Evolutionary conservation across 2,113 vertebrate genomes (phyloP).

Genomic region (Trogon melanurus): DNA sequence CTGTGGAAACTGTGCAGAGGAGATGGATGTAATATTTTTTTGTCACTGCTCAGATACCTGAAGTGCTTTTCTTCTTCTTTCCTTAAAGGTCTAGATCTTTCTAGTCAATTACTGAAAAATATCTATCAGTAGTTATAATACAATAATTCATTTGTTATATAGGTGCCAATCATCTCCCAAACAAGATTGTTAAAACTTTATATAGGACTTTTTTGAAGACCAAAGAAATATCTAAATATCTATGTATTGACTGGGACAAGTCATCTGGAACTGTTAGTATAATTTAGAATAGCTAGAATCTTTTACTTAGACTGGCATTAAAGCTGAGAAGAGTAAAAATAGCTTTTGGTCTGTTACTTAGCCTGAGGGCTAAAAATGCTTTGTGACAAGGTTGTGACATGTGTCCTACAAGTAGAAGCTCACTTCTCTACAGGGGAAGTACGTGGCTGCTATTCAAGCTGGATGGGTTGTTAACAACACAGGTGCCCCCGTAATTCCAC

Average conservation of each 20-base stretch:
- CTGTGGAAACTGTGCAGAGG: background rate
- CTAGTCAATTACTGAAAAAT: background rate
- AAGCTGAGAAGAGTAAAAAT: conserved; percentile 21
- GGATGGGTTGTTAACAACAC: conserved; percentile 17
- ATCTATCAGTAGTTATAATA: background rate
- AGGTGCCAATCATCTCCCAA: background rate
- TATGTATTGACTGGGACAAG: background rate
- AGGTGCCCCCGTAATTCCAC: conserved; percentile 26
- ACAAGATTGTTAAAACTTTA: background rate
- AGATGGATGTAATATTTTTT: background rate
- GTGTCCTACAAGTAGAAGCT: conserved; percentile 4
- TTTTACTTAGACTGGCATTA: conserved; percentile 45
- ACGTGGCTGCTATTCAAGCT: conserved; percentile 24
- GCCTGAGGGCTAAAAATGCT: conserved; percentile 27
- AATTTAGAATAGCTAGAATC: conserved; percentile 36
- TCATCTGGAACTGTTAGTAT: conserved; percentile 18
- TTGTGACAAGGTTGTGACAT: conserved; percentile 32
- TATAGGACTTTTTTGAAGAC: background rate
- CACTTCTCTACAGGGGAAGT: background rate
- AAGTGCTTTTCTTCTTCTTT: background rate
- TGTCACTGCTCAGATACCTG: background rate
- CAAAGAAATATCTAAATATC: background rate
- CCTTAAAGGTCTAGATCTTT: background rate
- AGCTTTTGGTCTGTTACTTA: conserved; percentile 19
- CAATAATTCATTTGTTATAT: background rate